Conservation (phyloP, 2,797 vertebrate species). For the Chloroceryle inda region DNA sequence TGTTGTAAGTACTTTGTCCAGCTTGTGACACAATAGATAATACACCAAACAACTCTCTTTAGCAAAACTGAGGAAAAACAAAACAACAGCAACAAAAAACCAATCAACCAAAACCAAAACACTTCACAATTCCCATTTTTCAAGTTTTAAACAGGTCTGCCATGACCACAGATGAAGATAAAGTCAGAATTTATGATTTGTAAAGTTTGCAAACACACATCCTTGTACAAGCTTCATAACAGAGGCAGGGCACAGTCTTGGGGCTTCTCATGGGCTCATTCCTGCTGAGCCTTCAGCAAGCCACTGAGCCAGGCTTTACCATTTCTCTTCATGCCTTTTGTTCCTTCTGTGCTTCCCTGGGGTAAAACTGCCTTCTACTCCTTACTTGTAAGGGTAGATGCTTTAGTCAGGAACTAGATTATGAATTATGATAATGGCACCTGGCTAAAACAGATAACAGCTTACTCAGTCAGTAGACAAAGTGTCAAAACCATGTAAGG, state of each 20-base stretch:
- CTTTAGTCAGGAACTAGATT: neutral
- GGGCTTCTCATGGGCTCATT: rapidly evolving
- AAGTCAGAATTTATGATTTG: neutral
- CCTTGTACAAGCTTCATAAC: neutral
- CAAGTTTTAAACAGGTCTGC: neutral
- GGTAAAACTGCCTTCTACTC: neutral
- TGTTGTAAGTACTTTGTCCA: neutral
- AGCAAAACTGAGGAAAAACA: neutral
- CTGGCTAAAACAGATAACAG: neutral
- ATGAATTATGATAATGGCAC: neutral
- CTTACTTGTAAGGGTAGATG: neutral
- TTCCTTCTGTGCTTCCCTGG: neutral
- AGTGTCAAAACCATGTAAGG: neutral
- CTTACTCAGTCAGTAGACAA: neutral
- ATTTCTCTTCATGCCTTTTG: neutral
- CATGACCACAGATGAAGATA: neutral
- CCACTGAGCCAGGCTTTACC: neutral
- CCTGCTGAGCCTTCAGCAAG: neutral
- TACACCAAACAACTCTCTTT: neutral
- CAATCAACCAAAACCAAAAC: neutral
- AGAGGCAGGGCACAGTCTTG: neutral
- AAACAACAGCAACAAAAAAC: too few relatives aligned
- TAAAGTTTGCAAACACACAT: neutral
- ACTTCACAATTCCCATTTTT: neutral
- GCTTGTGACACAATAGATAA: neutral